Evolutionary conservation across 37 sponge, comb jelly and placozoan species (phyloP).

Genomic region (Chondrosia reniformis): DNA sequence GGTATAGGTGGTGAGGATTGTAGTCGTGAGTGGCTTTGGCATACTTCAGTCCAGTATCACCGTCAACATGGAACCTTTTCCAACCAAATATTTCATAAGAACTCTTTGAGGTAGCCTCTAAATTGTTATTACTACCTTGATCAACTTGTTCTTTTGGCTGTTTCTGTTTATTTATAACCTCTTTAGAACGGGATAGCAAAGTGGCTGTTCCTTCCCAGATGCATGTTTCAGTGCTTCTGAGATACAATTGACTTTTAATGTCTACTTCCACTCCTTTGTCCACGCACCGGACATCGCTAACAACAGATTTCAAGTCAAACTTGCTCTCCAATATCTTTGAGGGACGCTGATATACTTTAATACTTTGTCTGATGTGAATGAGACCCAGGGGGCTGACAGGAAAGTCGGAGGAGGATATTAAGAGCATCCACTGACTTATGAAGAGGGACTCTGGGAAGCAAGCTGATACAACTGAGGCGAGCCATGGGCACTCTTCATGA

Average conservation of each 20-base stretch:
- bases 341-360: background rate
- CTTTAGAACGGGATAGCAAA: slow-evolving; percentile 27
- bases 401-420: slow-evolving; percentile 9
- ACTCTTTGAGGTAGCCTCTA: no score
- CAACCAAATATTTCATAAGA: no score
- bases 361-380: slow-evolving; percentile 23
- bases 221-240: background rate
- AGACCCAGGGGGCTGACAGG: slow-evolving; percentile 40
- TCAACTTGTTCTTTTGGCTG: no score
- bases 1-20: slow-evolving; percentile 42
- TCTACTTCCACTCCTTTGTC: slow-evolving; percentile 30
- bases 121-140: no score
- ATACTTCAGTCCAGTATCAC: slow-evolving; percentile 14
- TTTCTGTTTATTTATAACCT: no score
- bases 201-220: slow-evolving; percentile 31
- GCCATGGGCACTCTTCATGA: no score
- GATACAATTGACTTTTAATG: background rate
- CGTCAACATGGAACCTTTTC: slow-evolving; percentile 4
- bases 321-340: background rate
- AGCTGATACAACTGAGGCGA: background rate
- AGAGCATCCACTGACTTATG: slow-evolving; percentile 1
- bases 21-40: slow-evolving; percentile 28
- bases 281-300: background rate
- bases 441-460: slow-evolving; percentile 31
- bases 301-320: background rate